These are phyloP conservation scores for Pseudopodoces humilis DNA, from an alignment of 2,113 vertebrate genomes.

Conservation along the genomic window DNA sequence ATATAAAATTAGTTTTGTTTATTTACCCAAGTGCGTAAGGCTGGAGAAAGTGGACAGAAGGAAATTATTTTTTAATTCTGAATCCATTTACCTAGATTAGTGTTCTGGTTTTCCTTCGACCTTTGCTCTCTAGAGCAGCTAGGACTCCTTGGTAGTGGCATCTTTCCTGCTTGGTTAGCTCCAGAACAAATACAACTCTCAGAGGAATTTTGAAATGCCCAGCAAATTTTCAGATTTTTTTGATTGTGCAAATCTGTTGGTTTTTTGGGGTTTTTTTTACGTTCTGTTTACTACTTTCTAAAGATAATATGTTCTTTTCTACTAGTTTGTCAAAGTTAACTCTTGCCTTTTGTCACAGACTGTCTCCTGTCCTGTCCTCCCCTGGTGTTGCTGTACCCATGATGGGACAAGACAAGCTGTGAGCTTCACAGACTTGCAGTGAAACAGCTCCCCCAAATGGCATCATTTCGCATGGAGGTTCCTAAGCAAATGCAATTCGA, in stretches of 20 bases:
- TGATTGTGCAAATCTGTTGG: neutral
- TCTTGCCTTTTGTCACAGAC: neutral
- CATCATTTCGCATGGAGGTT: rapidly evolving
- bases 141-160: neutral
- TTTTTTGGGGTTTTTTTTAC: too few species aligned
- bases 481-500: neutral
- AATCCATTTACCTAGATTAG: neutral
- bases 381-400: neutral
- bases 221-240: neutral
- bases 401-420: neutral
- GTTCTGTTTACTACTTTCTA: neutral
- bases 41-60: neutral
- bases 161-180: neutral
- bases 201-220: neutral
- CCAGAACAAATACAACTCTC: neutral
- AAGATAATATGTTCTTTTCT: neutral
- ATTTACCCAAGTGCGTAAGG: neutral
- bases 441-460: constrained; percentile 21
- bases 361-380: neutral
- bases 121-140: neutral
- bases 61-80: neutral
- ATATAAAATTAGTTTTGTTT: neutral
- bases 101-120: neutral
- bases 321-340: neutral
- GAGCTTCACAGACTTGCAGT: rapidly evolving